These are phyloP conservation scores for Tonatia bakeri DNA, from an alignment of 2,113 vertebrate genomes.

Conservation along the genomic window DNA sequence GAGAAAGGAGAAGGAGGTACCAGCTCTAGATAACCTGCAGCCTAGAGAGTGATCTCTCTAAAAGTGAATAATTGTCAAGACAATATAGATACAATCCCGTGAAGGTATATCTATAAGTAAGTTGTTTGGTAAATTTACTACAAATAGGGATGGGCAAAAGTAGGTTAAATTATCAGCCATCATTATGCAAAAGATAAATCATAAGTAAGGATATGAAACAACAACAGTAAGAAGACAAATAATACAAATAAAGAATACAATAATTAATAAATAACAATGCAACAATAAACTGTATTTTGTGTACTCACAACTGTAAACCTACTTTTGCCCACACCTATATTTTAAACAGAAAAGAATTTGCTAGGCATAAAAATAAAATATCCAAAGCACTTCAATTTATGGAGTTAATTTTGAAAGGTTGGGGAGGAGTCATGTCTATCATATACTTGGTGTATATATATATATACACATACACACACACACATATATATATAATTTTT, in stretches of 20 bases:
- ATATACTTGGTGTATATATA: neutral
- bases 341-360: neutral
- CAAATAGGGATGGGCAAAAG: neutral
- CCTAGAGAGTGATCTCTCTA: neutral
- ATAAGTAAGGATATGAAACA: no score
- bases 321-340: neutral
- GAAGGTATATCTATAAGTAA: neutral
- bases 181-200: no score
- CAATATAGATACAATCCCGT: neutral
- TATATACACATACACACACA: no score
- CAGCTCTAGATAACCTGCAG: neutral
- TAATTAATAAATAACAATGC: no score
- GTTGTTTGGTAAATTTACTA: neutral
- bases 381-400: neutral
- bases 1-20: neutral
- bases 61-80: neutral
- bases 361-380: neutral
- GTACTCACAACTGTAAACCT: no score
- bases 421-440: neutral
- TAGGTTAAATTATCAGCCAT: no score
- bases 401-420: neutral
- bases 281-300: no score
- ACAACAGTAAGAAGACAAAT: no score
- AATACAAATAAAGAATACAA: no score
- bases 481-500: neutral